Conservation (phyloP, 2,888 invertebrate species). For the Barypeithes pellucidus region DNA sequence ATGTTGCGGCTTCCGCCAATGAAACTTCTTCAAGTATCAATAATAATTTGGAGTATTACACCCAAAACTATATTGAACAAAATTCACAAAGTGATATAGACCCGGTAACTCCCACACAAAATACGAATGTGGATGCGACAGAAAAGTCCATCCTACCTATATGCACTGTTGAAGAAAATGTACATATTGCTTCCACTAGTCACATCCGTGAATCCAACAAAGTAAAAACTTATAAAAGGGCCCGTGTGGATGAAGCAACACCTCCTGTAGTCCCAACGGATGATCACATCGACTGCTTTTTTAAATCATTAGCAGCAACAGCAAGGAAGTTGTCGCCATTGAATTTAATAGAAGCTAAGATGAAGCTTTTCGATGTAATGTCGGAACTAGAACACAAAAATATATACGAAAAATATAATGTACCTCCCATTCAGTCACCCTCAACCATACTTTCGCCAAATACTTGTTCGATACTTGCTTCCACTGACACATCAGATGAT, state of each 20-base stretch:
- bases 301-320: constrained; percentile 29
- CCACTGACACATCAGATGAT: background rate
- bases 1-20: background rate
- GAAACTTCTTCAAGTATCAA: background rate
- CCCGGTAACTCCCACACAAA: background rate
- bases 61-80: background rate
- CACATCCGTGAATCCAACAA: background rate
- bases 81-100: background rate
- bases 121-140: background rate
- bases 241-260: background rate
- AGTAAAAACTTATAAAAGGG: background rate
- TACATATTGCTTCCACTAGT: background rate
- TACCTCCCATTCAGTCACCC: background rate
- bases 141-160: background rate
- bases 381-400: constrained; percentile 18
- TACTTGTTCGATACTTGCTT: background rate
- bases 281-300: constrained; percentile 18
- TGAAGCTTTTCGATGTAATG: constrained; percentile 16
- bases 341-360: constrained; percentile 22
- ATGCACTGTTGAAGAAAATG: background rate
- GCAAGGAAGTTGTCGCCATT: constrained; percentile 11
- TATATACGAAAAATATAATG: constrained; percentile 1
- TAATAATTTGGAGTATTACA: background rate
- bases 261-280: background rate
- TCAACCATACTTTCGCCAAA: background rate